Evolutionary conservation across 2,113 vertebrate species (phyloP).

Genomic region (Mormoops blainvillei): DNA sequence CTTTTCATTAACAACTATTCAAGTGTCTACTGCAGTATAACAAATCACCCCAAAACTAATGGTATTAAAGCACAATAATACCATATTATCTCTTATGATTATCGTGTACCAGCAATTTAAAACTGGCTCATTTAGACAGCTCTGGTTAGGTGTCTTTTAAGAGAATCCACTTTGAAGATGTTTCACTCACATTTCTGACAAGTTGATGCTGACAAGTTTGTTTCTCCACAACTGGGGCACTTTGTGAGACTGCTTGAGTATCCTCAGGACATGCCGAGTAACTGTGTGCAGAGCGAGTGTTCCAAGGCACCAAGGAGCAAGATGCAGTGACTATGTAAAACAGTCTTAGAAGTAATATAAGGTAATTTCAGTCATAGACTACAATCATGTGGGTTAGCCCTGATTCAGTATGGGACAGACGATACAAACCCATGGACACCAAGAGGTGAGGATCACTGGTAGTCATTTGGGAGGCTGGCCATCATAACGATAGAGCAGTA

Average conservation of each 20-base stretch:
- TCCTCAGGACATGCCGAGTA: not conserved
- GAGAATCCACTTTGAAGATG: not conserved
- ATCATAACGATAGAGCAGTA: not conserved
- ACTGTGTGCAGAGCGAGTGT: not conserved
- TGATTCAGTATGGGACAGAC: not conserved
- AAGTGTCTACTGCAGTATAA: not conserved
- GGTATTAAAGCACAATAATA: not conserved
- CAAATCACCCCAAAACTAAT: not conserved
- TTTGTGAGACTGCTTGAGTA: not conserved
- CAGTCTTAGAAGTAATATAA: not conserved
- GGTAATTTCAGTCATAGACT: not conserved
- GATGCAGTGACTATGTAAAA: not conserved
- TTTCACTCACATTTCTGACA: not conserved
- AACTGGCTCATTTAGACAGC: not conserved
- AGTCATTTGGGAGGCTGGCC: too few relatives aligned
- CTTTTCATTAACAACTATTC: not conserved
- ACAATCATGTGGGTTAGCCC: not conserved
- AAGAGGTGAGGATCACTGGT: not conserved
- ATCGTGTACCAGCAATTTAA: not conserved
- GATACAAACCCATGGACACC: not conserved
- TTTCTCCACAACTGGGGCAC: not conserved
- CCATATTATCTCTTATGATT: not conserved
- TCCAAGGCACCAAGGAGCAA: not conserved
- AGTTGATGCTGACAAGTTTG: not conserved
- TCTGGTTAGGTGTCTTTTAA: not conserved